Evolutionary conservation across 1,140 invertebrate genomes (phyloP).

Genomic region (Tetragonula clypearis): DNA sequence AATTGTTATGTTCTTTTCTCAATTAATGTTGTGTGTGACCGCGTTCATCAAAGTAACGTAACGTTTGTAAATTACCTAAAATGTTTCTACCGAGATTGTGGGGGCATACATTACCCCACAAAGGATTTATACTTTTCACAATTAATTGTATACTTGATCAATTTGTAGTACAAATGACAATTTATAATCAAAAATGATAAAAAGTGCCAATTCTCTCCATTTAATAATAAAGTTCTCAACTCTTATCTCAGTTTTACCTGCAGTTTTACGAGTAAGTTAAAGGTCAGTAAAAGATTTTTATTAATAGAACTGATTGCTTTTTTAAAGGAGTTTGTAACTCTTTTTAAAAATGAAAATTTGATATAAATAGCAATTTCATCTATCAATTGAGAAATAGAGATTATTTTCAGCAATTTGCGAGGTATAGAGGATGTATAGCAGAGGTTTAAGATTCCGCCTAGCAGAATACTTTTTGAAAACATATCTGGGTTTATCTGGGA

Average conservation of each 20-base stretch:
- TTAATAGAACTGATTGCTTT: background rate
- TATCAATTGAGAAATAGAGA: slow-evolving; percentile 40
- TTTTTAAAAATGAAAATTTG: background rate
- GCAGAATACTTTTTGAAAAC: no score
- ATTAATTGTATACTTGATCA: background rate
- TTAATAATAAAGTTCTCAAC: background rate
- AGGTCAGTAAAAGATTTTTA: background rate
- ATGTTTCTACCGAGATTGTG: no score
- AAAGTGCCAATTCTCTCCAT: background rate
- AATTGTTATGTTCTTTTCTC: no score
- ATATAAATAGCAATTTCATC: slow-evolving; percentile 36
- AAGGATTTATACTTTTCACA: no score
- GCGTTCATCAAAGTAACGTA: no score
- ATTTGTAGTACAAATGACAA: background rate
- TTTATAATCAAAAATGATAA: background rate
- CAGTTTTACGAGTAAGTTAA: background rate
- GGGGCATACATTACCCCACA: no score
- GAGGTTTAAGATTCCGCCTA: no score
- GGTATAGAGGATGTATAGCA: no score
- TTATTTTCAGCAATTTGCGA: background rate
- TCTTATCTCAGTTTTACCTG: background rate
- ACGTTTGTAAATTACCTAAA: no score
- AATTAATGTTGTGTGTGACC: no score
- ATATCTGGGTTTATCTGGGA: no score
- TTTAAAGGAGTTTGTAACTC: background rate